Conservation (phyloP, 2,113 vertebrate species). For the Cepphus grylle region DNA sequence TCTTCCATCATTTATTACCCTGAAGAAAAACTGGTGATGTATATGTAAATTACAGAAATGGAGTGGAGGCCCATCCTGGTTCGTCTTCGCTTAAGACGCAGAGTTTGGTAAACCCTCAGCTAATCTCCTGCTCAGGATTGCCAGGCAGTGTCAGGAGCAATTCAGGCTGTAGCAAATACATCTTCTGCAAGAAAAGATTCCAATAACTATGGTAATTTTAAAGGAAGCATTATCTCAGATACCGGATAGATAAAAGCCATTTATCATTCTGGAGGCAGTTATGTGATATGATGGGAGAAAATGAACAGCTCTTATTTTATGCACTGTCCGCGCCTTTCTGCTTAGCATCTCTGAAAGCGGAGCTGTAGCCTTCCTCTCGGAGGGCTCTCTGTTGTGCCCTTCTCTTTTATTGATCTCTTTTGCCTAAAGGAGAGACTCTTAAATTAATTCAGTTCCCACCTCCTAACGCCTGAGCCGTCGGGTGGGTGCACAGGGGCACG, state of each 20-base stretch:
- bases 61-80: not conserved
- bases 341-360: not conserved
- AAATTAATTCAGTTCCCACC: not conserved
- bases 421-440: not conserved
- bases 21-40: not conserved
- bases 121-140: not conserved
- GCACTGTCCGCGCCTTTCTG: not conserved
- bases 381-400: not conserved
- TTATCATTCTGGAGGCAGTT: slow-evolving; percentile 23
- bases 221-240: slow-evolving; percentile 14
- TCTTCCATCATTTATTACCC: not conserved
- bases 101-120: not conserved
- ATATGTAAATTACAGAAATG: not conserved
- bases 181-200: not conserved
- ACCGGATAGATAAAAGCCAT: slow-evolving; percentile 20
- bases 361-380: not conserved
- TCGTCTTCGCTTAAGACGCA: not conserved
- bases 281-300: not conserved
- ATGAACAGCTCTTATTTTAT: not conserved
- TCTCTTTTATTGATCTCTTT: not conserved
- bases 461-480: rapidly evolving
- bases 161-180: not conserved
- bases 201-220: slow-evolving; percentile 47
- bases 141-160: not conserved
- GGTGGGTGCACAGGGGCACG: not conserved